A percentile compares a stretch with the other conserved stretches of the same genome.
phyloP scores from a whole-genome alignment of 1,140 invertebrate species.

The Drosophila nigrodunni region DNA sequence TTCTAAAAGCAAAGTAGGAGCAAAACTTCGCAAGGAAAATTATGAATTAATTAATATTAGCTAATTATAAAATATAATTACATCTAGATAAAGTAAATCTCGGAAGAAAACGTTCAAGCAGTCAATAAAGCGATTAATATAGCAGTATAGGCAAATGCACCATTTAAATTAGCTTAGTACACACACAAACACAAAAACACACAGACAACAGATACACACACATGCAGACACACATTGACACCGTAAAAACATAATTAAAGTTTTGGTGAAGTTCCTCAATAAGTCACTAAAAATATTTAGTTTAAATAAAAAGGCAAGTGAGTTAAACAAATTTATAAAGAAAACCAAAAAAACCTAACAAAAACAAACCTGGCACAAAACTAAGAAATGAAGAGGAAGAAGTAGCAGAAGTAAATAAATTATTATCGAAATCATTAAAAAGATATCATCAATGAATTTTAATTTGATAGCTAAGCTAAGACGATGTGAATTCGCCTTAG shows the following conservation, averaged over 20 bases:
- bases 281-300: constrained; percentile 65
- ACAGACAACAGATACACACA: constrained; percentile 25
- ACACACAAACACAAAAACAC: constrained; percentile 39
- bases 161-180: constrained; percentile 66
- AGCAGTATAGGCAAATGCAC: constrained; percentile 57
- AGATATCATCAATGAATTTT: constrained; percentile 79
- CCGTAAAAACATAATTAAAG: constrained; percentile 55
- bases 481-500: constrained; percentile 30
- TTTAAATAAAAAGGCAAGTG: constrained; percentile 67
- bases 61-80: constrained; percentile 69
- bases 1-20: constrained; percentile 75
- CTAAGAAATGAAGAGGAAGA: constrained; percentile 2
- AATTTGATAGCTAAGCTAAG: constrained; percentile 73
- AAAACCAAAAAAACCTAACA: background rate
- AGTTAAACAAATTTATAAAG: constrained; percentile 47
- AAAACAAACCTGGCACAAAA: constrained; percentile 67
- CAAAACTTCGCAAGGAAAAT: constrained; percentile 77
- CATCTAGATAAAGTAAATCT: constrained; percentile 48
- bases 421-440: constrained; percentile 48
- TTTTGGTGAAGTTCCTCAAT: constrained; percentile 81
- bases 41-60: constrained; percentile 53
- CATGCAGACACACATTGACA: constrained; percentile 44
- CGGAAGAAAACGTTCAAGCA: constrained; percentile 56
- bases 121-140: constrained; percentile 70
- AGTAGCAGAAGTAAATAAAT: background rate